These are phyloP conservation scores for Magallana gigas DNA, from an alignment of 1,140 invertebrate species.

Conservation along the genomic window DNA sequence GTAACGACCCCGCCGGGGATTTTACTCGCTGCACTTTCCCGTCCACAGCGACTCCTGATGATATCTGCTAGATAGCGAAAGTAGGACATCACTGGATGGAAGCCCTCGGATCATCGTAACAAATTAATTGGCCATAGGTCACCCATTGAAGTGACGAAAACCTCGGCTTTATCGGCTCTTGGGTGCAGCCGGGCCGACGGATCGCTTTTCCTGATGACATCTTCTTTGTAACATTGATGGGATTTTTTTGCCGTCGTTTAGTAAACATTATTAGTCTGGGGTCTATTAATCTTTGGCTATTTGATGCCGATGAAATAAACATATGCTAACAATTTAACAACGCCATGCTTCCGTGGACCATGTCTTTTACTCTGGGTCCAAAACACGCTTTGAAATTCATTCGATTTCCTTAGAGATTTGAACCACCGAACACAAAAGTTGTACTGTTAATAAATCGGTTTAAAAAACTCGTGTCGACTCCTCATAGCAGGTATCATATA, in stretches of 20 bases:
- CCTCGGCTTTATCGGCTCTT: neutral
- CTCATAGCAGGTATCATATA: neutral
- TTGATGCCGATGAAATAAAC: slow-evolving; percentile 31
- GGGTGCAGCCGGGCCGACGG: neutral
- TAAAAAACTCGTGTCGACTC: neutral
- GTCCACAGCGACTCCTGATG: neutral
- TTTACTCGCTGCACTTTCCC: neutral
- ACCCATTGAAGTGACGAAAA: slow-evolving; percentile 14
- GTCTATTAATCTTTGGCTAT: neutral
- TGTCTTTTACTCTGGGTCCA: neutral
- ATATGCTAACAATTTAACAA: slow-evolving; percentile 29
- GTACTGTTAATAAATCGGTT: neutral
- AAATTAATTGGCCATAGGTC: slow-evolving; percentile 31
- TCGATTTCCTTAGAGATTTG: neutral
- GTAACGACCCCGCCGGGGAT: neutral
- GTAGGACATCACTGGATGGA: neutral
- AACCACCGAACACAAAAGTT: neutral
- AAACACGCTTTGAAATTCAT: slow-evolving; percentile 16
- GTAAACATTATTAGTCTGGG: slow-evolving; percentile 24
- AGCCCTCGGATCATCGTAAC: neutral
- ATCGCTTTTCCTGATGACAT: neutral
- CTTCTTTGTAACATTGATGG: slow-evolving; percentile 8
- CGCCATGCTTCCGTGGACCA: neutral
- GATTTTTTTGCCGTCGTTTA: neutral
- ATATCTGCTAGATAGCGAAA: neutral